Evolutionary conservation across 2,797 vertebrate species (phyloP), one percentile per base, ranked within the genome.

Genomic region (Lepilemur septentrionalis): DNA sequence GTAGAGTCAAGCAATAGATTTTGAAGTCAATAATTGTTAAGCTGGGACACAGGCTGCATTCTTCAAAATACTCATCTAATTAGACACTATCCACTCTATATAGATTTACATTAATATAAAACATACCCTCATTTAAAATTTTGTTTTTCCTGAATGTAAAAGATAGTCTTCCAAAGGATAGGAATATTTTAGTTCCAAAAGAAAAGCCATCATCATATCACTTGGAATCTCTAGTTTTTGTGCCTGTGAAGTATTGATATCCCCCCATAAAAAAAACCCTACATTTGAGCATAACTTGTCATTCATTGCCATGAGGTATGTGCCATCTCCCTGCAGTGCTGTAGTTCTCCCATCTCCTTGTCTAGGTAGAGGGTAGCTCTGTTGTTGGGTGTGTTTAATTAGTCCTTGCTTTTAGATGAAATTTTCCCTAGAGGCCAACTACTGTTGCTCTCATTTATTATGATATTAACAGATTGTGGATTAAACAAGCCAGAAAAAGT

Each of bases 151-250:
- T 87, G 87, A 88, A 96, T 93, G 69, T 93, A 97, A 91, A 92
- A 93, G 81, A 90, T 87, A 94, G 97, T 97, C 97, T 98, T 97
- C 96, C 96, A 93, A 97, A 98, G 84, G 94, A 93, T 65, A 91
- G 93, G 80, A 88, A 91, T 87, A 90, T 94, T 94, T 97, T 95
- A 70, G 48, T 86, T 97, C 55, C 55, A 87, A 96, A 96, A 96
- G 86, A 96, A 97, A 96, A 95, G 80, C 96, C 89, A 94, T 97
- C 89, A 93, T 97, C 70, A 12, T 35, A 28, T 90, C 75, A 88
- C 43, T 70, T 92, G 73, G 80, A 70, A 59, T 88, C 35, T 57
- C 61, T 65, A 13, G 10, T 89, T 94, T 97, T 79, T 65, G 90
- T 91, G 35, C 90, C 73, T 69, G 25, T 92, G 91, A 97, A 96